Evolutionary conservation across 2,888 invertebrate species (phyloP), one percentile per base, ranked within the genome.

Genomic region (Leucoptera coffeella): DNA sequence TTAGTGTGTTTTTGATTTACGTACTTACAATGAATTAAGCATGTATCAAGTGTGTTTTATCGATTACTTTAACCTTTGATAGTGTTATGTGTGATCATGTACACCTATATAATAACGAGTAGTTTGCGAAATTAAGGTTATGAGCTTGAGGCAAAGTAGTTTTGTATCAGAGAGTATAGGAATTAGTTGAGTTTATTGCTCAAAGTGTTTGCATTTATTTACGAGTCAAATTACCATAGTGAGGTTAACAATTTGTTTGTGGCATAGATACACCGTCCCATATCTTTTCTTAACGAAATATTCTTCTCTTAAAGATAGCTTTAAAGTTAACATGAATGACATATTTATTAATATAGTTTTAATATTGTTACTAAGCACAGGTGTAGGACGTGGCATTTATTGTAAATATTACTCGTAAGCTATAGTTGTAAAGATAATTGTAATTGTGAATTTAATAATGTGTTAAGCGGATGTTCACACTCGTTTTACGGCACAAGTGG

Each of bases 401-500:
- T 69, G 69, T 69, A 69, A 56, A 69, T 67, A 69, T 49, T 23
- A 28, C n/a, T 27, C 6, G 17, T 27, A n/a, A 23, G 17, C 14
- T 17, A 21, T 15, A 23, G n/a, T 12, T 22, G 6, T 13, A n/a
- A 12, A 24, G 14, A 9, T 9, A 26, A 17, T 19, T 28, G 23
- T 13, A 23, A 21, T 50, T 60, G 62, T 49, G 49, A 60, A 56
- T 52, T 54, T 59, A 64, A 59, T 61, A 53, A 38, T 23, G n/a
- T n/a, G n/a, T n/a, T n/a, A n/a, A n/a, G n/a, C n/a, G 12, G 12
- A 24, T 38, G 32, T 45, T 53, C 61, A 67, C 69, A 69, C 69
- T 69, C 65, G 69, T 69, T 69, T 67, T 67, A 57, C 53, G 58
- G 67, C 69, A 67, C 69, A 69, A 67, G 60, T 59, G 59, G 56